Percentiles rank a stretch among this genome's conserved stretches.
These are phyloP conservation scores for Hydrocynus forskahlii DNA, from an alignment of 2,797 vertebrate species.

Conservation along the genomic window DNA sequence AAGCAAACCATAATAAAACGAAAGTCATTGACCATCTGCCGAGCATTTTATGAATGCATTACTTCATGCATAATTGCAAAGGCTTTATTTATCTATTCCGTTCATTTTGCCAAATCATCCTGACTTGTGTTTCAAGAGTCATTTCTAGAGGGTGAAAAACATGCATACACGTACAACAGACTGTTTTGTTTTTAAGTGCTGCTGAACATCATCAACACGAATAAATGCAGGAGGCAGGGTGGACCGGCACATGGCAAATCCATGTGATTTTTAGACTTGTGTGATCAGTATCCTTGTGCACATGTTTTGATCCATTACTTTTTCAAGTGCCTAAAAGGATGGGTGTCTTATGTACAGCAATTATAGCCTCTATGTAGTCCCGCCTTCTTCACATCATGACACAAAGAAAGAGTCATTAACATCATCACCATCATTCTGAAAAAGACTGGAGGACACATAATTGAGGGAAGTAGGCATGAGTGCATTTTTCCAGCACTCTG, in stretches of 20 bases:
- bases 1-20: slow-evolving; percentile 31
- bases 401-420: slow-evolving; percentile 10
- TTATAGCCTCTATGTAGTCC: slow-evolving; percentile 1
- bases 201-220: slow-evolving; percentile 32
- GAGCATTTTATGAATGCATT: slow-evolving; percentile 36
- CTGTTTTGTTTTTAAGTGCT: slow-evolving; percentile 46
- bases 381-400: slow-evolving; percentile 16
- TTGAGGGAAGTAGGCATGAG: slow-evolving; percentile 13
- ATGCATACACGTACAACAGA: slow-evolving; percentile 8
- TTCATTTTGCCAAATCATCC: slow-evolving; percentile 31
- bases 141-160: slow-evolving; percentile 8
- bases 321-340: slow-evolving; percentile 21
- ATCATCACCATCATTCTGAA: slow-evolving; percentile 2
- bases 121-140: slow-evolving; percentile 14
- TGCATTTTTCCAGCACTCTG: not conserved
- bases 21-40: slow-evolving; percentile 48
- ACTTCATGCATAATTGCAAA: slow-evolving; percentile 30
- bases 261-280: slow-evolving; percentile 37
- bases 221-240: slow-evolving; percentile 35
- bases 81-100: slow-evolving; percentile 6
- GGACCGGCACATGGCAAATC: slow-evolving; percentile 25
- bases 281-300: slow-evolving; percentile 29
- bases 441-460: not conserved
- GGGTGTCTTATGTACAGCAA: slow-evolving; percentile 7
- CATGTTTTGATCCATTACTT: not conserved